Evolutionary conservation across 2,797 vertebrate genomes (phyloP).

Genomic region (Siniperca scherzeri): DNA sequence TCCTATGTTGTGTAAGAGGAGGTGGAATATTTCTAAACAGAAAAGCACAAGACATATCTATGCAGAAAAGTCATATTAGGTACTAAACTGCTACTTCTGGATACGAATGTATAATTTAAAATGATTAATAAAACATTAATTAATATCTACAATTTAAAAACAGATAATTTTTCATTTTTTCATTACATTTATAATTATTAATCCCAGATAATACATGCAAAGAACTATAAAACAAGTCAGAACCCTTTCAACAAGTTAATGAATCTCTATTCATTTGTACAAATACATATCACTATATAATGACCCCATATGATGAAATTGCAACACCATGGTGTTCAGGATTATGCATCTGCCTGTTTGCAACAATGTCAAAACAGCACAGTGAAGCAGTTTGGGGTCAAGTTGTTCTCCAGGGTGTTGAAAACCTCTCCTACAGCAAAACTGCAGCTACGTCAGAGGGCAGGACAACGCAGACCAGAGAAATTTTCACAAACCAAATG

Average conservation of each 20-base stretch:
- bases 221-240: background rate
- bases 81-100: background rate
- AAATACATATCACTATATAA: conserved; percentile 8
- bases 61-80: background rate
- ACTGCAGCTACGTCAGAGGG: conserved; percentile 39
- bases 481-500: conserved; percentile 21
- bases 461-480: conserved; percentile 13
- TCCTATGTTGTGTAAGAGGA: background rate
- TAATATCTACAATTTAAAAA: background rate
- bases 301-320: conserved; percentile 24
- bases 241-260: conserved; percentile 5
- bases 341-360: conserved; percentile 49
- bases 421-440: conserved; percentile 52
- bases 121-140: conserved; percentile 11
- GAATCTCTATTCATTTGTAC: background rate
- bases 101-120: background rate
- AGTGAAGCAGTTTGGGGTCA: conserved; percentile 46
- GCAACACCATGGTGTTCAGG: conserved; percentile 23
- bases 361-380: conserved; percentile 60
- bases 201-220: background rate
- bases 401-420: conserved; percentile 45
- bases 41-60: background rate
- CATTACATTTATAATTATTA: conserved; percentile 2
- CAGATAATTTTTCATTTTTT: background rate
- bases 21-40: background rate